Percentiles rank a stretch among this genome's conserved stretches.
phyloP scores from a whole-genome alignment of 2,888 invertebrate genomes.

The Resseliella maxima region DNA sequence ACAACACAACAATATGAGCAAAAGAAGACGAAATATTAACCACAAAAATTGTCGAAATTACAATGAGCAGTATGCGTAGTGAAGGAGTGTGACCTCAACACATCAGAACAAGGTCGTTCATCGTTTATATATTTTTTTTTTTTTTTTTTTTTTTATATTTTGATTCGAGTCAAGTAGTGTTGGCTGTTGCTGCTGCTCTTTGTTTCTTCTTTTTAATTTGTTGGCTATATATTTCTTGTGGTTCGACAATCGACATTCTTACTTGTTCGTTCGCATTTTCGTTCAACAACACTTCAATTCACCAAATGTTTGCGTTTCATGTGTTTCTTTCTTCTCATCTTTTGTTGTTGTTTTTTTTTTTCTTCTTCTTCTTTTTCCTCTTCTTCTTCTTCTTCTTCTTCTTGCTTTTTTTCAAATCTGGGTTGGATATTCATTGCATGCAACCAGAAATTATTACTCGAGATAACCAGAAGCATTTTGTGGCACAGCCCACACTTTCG shows the following conservation, averaged over 20 bases:
- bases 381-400: background rate
- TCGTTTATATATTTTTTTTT: conserved; percentile 6
- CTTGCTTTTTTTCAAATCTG: background rate
- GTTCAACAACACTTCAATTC: too few species aligned
- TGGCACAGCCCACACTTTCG: background rate
- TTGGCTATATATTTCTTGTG: background rate
- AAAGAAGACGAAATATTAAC: background rate
- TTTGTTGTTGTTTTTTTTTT: too few species aligned
- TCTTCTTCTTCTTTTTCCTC: background rate
- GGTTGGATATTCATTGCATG: conserved; percentile 7
- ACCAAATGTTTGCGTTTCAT: too few species aligned
- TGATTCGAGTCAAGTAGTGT: background rate
- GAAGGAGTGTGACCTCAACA: conserved; percentile 54
- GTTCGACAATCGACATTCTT: background rate
- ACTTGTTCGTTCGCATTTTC: too few species aligned
- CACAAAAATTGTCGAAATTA: conserved; percentile 52
- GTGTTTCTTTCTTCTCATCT: too few species aligned
- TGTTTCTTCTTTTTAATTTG: background rate
- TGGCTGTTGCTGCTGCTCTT: background rate
- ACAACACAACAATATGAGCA: background rate
- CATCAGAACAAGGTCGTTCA: conserved; percentile 53
- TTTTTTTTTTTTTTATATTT: background rate
- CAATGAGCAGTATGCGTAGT: conserved; percentile 17
- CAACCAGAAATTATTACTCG: background rate
- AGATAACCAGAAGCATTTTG: conserved; percentile 25